Evolutionary conservation across 2,797 vertebrate genomes (phyloP), one percentile per base, ranked within the genome.

Genomic region (Sarcophilus harrisii): DNA sequence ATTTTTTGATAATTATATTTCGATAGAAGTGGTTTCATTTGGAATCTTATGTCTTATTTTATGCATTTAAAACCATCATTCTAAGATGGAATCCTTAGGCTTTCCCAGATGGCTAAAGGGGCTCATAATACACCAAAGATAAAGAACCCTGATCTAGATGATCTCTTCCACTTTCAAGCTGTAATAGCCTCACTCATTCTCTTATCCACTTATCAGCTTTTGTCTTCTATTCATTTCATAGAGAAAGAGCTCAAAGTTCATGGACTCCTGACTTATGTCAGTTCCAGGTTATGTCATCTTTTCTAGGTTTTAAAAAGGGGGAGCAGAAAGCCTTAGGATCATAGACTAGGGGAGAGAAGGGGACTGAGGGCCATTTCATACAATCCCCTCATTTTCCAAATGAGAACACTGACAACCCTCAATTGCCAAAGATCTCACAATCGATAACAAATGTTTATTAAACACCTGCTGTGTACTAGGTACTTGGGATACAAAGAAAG

Each of bases 221-320:
- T 73, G n/a, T 16, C 5, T 38, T 73, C 66, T n/a, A 38, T 38
- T 73, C 62, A 73, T 73, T 73, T 73, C 66, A 38, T 73, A 16
- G 66, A 73, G n/a, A 81, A 38, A 27, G 66, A 81, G 38, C n/a
- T 45, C n/a, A n/a, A 24, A 4, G n/a, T 81, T 73, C 66, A 38
- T 38, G 5, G 66, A 5, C 32, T 73, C 32, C 52, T 2, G 27
- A 5, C 1, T 9, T 5, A 1, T 0, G 24, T 2, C 28, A 1
- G 73, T 81, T 62, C 29, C 92, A 24, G 30, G 0, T n/a, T 5
- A 8, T 21, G 94, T 45, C 45, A 6, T 24, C 1, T 5, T 38
- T 30, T 60, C 14, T 32, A 73, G 2, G 13, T 2, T 38, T 73
- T 73, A 38, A 21, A n/a, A 38, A 73, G 66, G n/a, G 66, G 12